Evolutionary conservation across 2,113 vertebrate species (phyloP), one percentile per base, ranked within the genome.

Genomic region (Corydoras maculifer): DNA sequence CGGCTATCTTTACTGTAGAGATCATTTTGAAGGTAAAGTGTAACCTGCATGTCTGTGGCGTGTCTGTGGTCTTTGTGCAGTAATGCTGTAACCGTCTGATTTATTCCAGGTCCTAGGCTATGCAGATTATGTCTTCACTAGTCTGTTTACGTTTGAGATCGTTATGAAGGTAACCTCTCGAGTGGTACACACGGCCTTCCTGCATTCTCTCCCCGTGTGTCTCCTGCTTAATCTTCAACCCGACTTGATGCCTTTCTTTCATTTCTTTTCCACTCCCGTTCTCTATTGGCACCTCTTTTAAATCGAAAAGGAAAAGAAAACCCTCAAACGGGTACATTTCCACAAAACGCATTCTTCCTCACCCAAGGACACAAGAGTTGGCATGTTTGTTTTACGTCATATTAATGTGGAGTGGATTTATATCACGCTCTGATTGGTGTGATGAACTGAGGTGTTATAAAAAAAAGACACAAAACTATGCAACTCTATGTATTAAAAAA

Each of bases 1-100:
- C 96, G 91, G 92, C 94, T 92, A 99, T 99, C 95, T 99, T 99
- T 95, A 98, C 97, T 89, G 94, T 99, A 92, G 96, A 99, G 93
- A 97, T 99, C 94, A 90, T 97, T 80, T 91, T 99, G 85, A 99
- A 99, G 97, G 97, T 99, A 97, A 90, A 94, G 88, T 84, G 78
- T 83, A 79, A 90, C 85, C 84, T 87, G 80, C 75, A 75, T 87
- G 88, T 86, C 84, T 78, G 88, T 81, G 70, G 49, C 75, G 70
- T 88, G 83, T 80, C 69, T 65, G 80, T 87, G 82, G 81, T 90
- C 84, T 78, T 79, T 79, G 70, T 85, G 84, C 89, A 91, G 81
- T 97, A 94, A 98, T 83, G 77, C 88, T 88, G 83, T 92, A 88
- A 88, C 87, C 91, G 84, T 97, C 87, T 94, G 85, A 88, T 94